Conservation (phyloP, 2,888 invertebrate genomes). For the Trichogramma dendrolimi region DNA sequence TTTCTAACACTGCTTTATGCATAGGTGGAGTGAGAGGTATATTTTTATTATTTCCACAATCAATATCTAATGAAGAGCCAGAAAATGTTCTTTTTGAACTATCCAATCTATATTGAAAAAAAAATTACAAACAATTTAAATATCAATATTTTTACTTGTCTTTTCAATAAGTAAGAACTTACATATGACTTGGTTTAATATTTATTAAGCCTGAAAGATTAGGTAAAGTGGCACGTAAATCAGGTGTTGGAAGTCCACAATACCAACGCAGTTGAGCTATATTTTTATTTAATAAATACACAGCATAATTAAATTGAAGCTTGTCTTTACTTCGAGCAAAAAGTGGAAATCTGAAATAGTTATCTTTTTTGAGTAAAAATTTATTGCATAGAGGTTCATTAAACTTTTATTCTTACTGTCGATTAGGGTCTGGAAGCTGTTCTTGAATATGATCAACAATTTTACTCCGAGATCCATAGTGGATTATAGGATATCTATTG, state of each 20-base stretch:
- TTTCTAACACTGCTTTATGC: constrained; percentile 45
- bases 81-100: constrained; percentile 50
- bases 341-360: constrained; percentile 70
- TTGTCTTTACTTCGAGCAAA: constrained; percentile 75
- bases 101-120: constrained; percentile 41
- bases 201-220: constrained; percentile 66
- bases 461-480: constrained; percentile 77
- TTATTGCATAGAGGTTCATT: constrained; percentile 46
- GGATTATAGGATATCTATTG: constrained; percentile 75
- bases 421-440: constrained; percentile 62
- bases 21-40: constrained; percentile 42
- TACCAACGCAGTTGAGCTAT: constrained; percentile 84
- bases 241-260: constrained; percentile 67
- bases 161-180: constrained; percentile 22
- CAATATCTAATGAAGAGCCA: constrained; percentile 48
- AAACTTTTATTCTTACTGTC: constrained; percentile 58
- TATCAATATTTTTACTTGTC: not conserved
- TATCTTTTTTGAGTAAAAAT: constrained; percentile 9
- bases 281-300: constrained; percentile 90
- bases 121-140: not conserved
- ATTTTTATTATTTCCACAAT: constrained; percentile 40
- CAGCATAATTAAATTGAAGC: constrained; percentile 80
- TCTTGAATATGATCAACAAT: constrained; percentile 75
- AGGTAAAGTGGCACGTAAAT: constrained; percentile 72
- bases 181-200: constrained; percentile 47